phyloP scores from a whole-genome alignment of 2,888 invertebrate genomes.

The Fragum sueziense region DNA sequence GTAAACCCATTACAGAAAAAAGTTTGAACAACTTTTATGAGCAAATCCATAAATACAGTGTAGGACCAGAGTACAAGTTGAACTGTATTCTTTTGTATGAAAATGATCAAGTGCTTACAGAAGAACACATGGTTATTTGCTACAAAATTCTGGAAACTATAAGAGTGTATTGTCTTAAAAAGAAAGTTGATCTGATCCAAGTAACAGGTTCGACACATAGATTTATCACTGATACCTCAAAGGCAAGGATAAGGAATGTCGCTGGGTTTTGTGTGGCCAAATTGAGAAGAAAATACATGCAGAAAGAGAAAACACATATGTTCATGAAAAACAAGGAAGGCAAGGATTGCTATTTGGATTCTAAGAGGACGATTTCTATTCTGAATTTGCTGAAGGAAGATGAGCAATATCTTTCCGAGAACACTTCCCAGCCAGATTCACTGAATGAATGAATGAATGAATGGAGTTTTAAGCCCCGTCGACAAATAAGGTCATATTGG shows the following conservation, averaged over 20 bases:
- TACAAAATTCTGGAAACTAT: constrained; percentile 20
- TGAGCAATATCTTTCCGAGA: constrained; percentile 19
- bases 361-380: constrained; percentile 21
- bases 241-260: constrained; percentile 25
- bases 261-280: constrained; percentile 24
- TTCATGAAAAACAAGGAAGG: background rate
- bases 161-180: background rate
- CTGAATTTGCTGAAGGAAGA: constrained; percentile 28
- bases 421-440: constrained; percentile 21
- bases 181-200: constrained; percentile 8
- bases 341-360: background rate
- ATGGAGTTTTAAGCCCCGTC: no score
- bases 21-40: background rate
- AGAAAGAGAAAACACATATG: background rate
- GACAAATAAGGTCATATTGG: no score
- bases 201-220: background rate
- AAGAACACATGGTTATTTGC: constrained; percentile 12
- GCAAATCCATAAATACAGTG: constrained; percentile 14
- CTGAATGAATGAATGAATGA: no score
- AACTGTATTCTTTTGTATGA: constrained; percentile 13
- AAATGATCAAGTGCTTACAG: constrained; percentile 10
- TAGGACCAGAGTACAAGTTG: constrained; percentile 22
- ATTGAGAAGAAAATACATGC: constrained; percentile 9
- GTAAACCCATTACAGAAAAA: constrained; percentile 8
- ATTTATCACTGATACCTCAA: constrained; percentile 6